A percentile compares a stretch with the other conserved stretches of the same genome.
phyloP scores from a whole-genome alignment of 2,113 vertebrate genomes.

The Elephas maximus region DNA sequence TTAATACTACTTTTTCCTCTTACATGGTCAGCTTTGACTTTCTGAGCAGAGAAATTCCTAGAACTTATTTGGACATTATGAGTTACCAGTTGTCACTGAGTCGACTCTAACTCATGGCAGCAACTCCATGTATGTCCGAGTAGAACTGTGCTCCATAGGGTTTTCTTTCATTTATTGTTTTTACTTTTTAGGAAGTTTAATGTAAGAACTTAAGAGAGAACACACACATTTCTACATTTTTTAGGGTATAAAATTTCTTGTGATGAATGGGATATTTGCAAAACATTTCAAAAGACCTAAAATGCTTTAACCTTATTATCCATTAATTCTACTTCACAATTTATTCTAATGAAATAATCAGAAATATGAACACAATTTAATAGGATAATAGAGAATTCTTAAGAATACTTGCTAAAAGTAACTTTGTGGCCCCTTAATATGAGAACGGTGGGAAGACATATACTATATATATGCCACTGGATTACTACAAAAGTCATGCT shows the following conservation, averaged over 20 bases:
- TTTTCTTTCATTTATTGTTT: neutral
- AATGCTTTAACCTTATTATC: neutral
- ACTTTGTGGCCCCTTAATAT: neutral
- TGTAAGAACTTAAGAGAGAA: neutral
- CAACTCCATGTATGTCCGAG: neutral
- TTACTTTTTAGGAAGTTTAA: neutral
- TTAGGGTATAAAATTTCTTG: neutral
- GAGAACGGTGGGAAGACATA: neutral
- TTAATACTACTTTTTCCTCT: slow-evolving; percentile 34
- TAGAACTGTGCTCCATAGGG: neutral
- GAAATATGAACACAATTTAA: neutral
- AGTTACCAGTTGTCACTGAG: neutral
- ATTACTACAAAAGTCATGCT: too few relatives aligned
- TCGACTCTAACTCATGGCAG: neutral
- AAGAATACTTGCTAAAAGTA: too few relatives aligned
- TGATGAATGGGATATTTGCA: neutral
- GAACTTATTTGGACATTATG: neutral
- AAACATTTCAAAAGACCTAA: neutral
- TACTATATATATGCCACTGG: too few relatives aligned
- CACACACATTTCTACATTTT: neutral
- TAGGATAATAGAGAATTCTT: neutral
- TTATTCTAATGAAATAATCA: neutral
- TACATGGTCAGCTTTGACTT: neutral
- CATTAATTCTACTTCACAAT: too few relatives aligned
- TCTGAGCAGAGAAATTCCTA: slow-evolving; percentile 49